Conservation (phyloP, 92 coral and sea anemone species). For the Phenganax marumi region DNA sequence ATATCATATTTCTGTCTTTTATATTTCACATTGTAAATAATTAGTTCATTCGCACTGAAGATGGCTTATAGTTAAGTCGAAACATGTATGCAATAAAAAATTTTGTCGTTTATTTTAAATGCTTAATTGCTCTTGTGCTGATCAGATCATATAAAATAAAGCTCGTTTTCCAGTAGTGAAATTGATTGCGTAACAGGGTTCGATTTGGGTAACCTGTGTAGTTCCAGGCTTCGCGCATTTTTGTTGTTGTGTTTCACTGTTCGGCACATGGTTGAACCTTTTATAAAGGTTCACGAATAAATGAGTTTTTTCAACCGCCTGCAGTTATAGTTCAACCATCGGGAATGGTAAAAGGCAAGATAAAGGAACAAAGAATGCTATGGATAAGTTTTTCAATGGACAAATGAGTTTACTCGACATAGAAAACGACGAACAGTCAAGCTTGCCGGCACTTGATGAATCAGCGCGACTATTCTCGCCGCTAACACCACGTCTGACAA, state of each 20-base stretch:
- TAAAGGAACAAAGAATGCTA: not conserved
- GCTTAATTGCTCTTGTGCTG: no score
- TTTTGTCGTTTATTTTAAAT: no score
- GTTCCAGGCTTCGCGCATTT: not conserved
- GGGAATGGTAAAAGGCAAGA: not conserved
- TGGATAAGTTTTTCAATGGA: not conserved
- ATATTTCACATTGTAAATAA: no score
- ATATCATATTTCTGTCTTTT: no score
- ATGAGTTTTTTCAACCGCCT: not conserved
- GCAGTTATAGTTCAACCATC: constrained; percentile 26
- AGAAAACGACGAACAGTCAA: not conserved
- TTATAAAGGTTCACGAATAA: not conserved
- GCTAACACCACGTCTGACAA: not conserved
- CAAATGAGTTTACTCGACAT: constrained; percentile 5
- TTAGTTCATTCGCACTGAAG: no score
- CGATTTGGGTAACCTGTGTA: no score
- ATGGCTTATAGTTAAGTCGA: no score
- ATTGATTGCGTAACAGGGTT: no score
- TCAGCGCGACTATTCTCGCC: constrained; percentile 22
- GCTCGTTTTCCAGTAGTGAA: no score
- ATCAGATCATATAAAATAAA: no score
- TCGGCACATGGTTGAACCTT: constrained; percentile 8
- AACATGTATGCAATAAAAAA: no score
- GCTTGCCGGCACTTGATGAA: constrained; percentile 21
- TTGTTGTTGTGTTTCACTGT: not conserved